Evolutionary conservation across 2,113 vertebrate genomes (phyloP), one percentile per base, ranked within the genome.

Genomic region (Upupa epops): DNA sequence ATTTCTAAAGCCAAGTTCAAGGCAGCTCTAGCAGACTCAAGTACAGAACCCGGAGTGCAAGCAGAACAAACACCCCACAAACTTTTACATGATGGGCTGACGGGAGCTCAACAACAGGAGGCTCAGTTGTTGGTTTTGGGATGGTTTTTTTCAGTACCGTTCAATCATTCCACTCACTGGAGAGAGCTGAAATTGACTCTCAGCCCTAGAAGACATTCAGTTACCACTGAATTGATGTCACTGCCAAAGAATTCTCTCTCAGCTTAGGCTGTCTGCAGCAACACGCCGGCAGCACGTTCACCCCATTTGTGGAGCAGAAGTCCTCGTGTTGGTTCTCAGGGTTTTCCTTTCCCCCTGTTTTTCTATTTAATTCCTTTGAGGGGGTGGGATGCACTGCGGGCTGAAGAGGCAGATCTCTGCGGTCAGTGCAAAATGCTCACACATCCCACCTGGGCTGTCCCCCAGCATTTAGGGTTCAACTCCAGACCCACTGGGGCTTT

Each of bases 201-300:
- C 90, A 92, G 74, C 75, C 79, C 78, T 83, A 92, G 94, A 86
- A 94, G 95, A 96, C 79, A 90, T 81, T 94, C 91, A 73, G 73
- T 95, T 86, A 70, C 36, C 85, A 74, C 78, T 65, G 93, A 91
- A 96, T 88, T 94, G 90, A 97, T 96, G 95, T 97, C 96, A 96
- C 63, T 88, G 85, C 90, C 84, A 91, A 97, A 93, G 94, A 96
- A 97, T 97, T 96, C 93, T 95, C 88, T 77, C 88, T 90, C 5
- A 2, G 88, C 93, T 96, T 93, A 88, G 74, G 89, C 82, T 93
- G 94, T 97, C 93, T 94, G 95, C 92, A 91, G 89, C 90, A 96
- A 95, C 95, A 94, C 0, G 92, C 93, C 93, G 92, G 89, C 32
- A 82, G 90, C 93, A 90, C 64, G 66, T 91, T 89, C 52, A 31